Conservation (phyloP, 2,113 vertebrate species). For the Oreochromis niloticus region DNA sequence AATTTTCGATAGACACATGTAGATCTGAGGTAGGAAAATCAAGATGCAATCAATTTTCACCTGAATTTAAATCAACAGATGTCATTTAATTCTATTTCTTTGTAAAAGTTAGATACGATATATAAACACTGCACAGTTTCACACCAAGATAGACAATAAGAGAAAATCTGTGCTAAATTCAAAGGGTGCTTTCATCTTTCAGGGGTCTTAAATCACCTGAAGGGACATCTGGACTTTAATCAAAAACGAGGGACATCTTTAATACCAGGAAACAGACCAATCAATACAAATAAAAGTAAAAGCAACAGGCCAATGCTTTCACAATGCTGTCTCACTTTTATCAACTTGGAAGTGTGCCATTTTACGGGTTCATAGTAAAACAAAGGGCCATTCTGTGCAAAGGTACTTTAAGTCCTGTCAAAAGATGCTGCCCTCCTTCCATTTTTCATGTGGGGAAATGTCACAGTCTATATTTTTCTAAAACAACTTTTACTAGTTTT, state of each 20-base stretch:
- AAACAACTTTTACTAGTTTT: slow-evolving; percentile 61
- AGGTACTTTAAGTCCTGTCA: slow-evolving; percentile 32
- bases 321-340: slow-evolving; percentile 1
- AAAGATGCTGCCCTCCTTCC: slow-evolving; percentile 37
- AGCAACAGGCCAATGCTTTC: slow-evolving; percentile 1
- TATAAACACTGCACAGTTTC: neutral
- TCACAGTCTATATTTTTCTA: slow-evolving; percentile 22
- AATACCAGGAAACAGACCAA: slow-evolving; percentile 45
- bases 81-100: neutral
- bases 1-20: neutral
- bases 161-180: neutral
- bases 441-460: slow-evolving; percentile 22
- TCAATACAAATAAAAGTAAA: slow-evolving; percentile 55
- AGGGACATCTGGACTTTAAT: slow-evolving; percentile 57
- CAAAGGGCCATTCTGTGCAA: slow-evolving; percentile 34
- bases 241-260: slow-evolving; percentile 54
- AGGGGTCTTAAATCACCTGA: slow-evolving; percentile 9
- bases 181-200: neutral
- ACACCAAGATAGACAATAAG: neutral
- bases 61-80: neutral
- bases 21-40: neutral
- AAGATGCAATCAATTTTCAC: neutral
- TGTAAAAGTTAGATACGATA: neutral
- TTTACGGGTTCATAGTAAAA: slow-evolving; percentile 56
- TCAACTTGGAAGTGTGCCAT: slow-evolving; percentile 28